Evolutionary conservation across 2,113 vertebrate genomes (phyloP).

Genomic region (Turdus rufiventris): DNA sequence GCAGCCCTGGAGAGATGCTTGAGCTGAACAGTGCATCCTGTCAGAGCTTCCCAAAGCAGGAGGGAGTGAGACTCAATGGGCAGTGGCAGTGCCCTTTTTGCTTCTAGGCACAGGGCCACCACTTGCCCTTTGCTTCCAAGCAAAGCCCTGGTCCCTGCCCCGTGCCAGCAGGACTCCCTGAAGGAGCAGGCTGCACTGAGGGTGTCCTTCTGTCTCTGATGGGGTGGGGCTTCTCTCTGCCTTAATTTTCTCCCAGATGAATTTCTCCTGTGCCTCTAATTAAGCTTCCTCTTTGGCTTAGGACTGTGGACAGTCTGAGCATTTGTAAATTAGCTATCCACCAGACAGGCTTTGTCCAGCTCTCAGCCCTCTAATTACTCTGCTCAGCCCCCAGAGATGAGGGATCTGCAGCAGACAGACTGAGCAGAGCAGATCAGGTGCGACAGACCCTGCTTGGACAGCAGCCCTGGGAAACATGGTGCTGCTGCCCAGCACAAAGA

Average conservation of each 20-base stretch:
- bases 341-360: constrained; percentile 49
- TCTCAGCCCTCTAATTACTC: constrained; percentile 44
- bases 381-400: background rate
- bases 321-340: constrained; percentile 45
- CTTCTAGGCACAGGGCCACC: background rate
- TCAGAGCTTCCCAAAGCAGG: background rate
- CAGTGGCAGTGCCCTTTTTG: background rate
- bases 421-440: constrained; percentile 24
- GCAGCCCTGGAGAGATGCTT: background rate
- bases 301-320: constrained; percentile 16
- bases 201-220: constrained; percentile 4
- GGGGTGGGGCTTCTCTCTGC: background rate
- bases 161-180: background rate
- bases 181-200: background rate
- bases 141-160: background rate
- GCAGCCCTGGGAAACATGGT: background rate
- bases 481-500: constrained; percentile 9
- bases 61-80: background rate
- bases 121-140: background rate
- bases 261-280: constrained; percentile 40
- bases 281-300: constrained; percentile 44
- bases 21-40: background rate
- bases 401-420: constrained; percentile 1
- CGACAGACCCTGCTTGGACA: background rate
- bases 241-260: constrained; percentile 53